Evolutionary conservation across 2,113 vertebrate genomes (phyloP).

Genomic region (Cyphomyrus discorhynchus): DNA sequence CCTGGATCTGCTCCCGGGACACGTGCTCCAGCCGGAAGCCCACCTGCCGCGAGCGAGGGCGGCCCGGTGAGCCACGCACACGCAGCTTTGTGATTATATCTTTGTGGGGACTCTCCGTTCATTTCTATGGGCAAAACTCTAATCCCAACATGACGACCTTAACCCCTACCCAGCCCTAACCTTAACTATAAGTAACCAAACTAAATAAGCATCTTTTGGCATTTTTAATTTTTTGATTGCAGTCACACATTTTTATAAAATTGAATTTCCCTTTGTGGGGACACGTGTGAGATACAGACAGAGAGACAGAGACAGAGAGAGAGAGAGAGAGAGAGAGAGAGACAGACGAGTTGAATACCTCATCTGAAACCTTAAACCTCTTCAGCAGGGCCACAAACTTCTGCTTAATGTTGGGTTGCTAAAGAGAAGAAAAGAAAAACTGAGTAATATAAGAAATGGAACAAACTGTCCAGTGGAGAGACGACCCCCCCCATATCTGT

Average conservation of each 20-base stretch:
- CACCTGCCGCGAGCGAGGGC: conserved; percentile 51
- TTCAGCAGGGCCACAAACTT: conserved; percentile 37
- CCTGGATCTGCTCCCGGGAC: conserved; percentile 83
- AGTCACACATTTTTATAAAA: too few species aligned
- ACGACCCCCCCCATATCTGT: background rate
- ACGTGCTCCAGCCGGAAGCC: conserved; percentile 84
- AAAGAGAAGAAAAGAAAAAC: background rate
- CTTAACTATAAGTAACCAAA: too few species aligned
- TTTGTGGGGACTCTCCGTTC: too few species aligned
- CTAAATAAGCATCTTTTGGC: too few species aligned
- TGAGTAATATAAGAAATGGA: background rate
- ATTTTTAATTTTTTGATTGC: too few species aligned
- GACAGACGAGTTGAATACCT: background rate
- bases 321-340: background rate
- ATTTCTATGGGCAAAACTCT: too few species aligned
- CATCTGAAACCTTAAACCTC: conserved; percentile 30
- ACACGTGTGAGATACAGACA: background rate
- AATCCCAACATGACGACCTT: too few species aligned
- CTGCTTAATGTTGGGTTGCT: conserved; percentile 25
- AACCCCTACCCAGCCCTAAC: too few species aligned
- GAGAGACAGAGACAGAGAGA: background rate
- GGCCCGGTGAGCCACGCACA: background rate
- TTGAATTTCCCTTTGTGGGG: too few species aligned
- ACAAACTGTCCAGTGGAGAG: background rate
- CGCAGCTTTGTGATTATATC: too few species aligned